Evolutionary conservation across 2,888 invertebrate genomes (phyloP).

Genomic region (Lysandra coridon): DNA sequence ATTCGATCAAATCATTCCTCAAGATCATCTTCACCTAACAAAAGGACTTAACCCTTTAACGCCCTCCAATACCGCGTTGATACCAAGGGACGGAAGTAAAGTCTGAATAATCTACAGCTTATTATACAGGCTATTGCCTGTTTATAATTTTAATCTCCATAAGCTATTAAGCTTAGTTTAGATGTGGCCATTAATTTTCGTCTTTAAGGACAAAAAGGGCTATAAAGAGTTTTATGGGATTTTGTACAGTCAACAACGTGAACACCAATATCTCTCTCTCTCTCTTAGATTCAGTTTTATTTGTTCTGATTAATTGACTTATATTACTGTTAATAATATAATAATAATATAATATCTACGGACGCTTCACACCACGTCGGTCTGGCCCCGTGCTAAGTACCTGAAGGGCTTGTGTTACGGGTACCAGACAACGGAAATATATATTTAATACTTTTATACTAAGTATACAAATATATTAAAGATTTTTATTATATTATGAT

Average conservation of each 20-base stretch:
- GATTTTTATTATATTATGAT: too few species aligned
- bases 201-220: slow-evolving; percentile 36
- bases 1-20: neutral
- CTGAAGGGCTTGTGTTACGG: too few species aligned
- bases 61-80: neutral
- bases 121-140: slow-evolving; percentile 1
- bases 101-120: neutral
- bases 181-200: slow-evolving; percentile 46
- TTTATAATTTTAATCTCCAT: slow-evolving; percentile 50
- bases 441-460: too few species aligned
- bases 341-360: too few species aligned
- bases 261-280: neutral
- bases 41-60: neutral
- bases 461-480: too few species aligned
- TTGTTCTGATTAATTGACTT: too few species aligned
- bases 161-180: slow-evolving; percentile 48
- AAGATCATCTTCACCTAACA: neutral
- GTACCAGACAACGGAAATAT: too few species aligned
- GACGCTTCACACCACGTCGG: too few species aligned
- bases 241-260: neutral
- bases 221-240: slow-evolving; percentile 30
- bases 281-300: too few species aligned
- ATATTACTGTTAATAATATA: too few species aligned
- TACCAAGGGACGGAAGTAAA: slow-evolving; percentile 23
- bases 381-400: too few species aligned